phyloP scores from a whole-genome alignment of 2,113 vertebrate species.

The Peromyscus leucopus region DNA sequence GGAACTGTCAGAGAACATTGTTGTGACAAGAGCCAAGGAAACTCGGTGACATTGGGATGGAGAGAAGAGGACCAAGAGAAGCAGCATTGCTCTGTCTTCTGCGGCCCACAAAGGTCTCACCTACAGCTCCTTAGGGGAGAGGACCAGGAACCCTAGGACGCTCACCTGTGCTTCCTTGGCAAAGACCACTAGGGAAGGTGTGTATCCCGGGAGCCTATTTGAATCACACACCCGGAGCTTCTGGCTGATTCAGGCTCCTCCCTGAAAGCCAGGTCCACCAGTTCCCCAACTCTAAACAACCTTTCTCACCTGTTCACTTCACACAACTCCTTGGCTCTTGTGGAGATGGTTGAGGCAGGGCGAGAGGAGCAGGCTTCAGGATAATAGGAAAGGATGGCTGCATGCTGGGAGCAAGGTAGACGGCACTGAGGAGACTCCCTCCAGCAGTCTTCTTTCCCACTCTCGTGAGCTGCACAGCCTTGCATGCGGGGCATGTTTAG shows the following conservation, averaged over 20 bases:
- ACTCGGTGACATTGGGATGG: too few species aligned
- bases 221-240: background rate
- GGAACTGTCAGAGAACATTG: background rate
- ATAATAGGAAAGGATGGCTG: rapidly evolving
- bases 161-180: background rate
- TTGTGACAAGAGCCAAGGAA: background rate
- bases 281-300: background rate
- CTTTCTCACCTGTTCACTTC: background rate
- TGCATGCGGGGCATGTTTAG: background rate
- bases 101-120: background rate
- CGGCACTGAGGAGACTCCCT: rapidly evolving
- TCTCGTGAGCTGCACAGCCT: background rate
- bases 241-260: background rate
- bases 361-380: background rate
- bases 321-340: background rate
- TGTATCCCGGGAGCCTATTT: background rate
- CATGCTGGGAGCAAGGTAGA: rapidly evolving
- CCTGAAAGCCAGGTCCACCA: background rate
- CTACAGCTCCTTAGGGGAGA: background rate
- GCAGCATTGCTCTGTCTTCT: background rate
- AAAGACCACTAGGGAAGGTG: background rate
- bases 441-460: background rate
- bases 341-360: background rate
- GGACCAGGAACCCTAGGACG: background rate
- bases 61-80: background rate